These are phyloP conservation scores for Colaptes auratus DNA, from an alignment of 2,113 vertebrate genomes.

Conservation along the genomic window DNA sequence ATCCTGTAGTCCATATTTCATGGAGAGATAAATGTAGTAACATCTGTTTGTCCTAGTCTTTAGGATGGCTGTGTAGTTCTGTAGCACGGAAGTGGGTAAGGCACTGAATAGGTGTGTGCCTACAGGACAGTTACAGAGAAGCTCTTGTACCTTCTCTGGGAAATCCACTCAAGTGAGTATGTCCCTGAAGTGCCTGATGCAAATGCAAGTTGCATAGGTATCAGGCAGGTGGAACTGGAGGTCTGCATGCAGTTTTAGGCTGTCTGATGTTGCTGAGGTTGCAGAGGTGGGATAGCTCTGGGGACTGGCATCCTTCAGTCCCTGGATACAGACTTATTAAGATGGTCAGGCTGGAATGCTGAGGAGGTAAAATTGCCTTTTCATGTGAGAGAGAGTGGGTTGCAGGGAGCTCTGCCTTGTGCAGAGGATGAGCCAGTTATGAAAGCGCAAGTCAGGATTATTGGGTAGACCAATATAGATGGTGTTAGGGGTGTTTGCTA, in stretches of 20 bases:
- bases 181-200: neutral
- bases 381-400: no score
- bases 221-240: neutral
- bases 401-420: neutral
- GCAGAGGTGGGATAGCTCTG: neutral
- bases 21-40: neutral
- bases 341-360: neutral
- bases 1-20: neutral
- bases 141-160: rapidly evolving
- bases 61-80: neutral
- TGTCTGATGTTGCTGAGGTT: rapidly evolving
- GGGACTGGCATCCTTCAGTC: neutral
- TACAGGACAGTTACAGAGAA: neutral
- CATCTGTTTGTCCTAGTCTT: neutral
- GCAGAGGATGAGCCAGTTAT: neutral
- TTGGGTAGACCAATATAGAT: neutral
- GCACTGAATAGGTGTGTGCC: rapidly evolving
- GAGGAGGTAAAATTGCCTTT: neutral
- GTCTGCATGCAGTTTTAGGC: neutral
- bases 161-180: rapidly evolving
- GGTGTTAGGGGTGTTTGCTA: neutral
- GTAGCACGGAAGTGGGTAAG: rapidly evolving
- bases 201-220: no score
- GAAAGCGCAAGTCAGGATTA: neutral
- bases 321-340: neutral